phyloP scores from a whole-genome alignment of 2,113 vertebrate genomes.

The Melozone crissalis region DNA sequence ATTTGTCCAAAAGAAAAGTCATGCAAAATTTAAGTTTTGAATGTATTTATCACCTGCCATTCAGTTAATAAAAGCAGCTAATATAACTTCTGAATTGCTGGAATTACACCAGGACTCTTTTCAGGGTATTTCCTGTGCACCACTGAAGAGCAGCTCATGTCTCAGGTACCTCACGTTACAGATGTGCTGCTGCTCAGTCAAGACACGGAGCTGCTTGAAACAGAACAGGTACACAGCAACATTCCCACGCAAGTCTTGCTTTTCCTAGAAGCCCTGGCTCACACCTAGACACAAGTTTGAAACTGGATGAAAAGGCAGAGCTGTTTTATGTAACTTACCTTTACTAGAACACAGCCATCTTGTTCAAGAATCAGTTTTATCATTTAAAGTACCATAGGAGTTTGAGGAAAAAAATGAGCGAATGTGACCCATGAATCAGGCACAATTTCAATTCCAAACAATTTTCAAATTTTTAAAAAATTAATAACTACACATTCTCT shows the following conservation, averaged over 20 bases:
- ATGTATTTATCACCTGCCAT: not conserved
- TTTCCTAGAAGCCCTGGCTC: not conserved
- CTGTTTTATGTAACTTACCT: constrained; percentile 13
- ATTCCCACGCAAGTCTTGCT: not conserved
- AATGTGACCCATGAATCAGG: not conserved
- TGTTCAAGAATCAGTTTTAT: not conserved
- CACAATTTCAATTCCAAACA: not conserved
- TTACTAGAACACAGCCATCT: not conserved
- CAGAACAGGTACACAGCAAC: not conserved
- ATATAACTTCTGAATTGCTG: not conserved
- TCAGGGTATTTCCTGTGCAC: not conserved
- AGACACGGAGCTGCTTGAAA: not conserved
- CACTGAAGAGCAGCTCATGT: not conserved
- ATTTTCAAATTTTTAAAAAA: not conserved
- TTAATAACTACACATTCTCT: not conserved
- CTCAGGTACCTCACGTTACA: not conserved
- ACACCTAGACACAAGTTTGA: not conserved
- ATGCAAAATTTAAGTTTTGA: not conserved
- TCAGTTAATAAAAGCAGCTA: not conserved
- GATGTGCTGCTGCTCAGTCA: not conserved
- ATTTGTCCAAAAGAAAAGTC: not conserved
- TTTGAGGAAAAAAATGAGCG: not conserved
- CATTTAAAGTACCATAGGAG: not conserved
- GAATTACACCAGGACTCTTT: not conserved
- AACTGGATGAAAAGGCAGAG: not conserved